Percentiles rank a stretch among this genome's conserved stretches.
Conservation (phyloP, 2,113 vertebrate species). For the Chrysochloris asiatica region DNA sequence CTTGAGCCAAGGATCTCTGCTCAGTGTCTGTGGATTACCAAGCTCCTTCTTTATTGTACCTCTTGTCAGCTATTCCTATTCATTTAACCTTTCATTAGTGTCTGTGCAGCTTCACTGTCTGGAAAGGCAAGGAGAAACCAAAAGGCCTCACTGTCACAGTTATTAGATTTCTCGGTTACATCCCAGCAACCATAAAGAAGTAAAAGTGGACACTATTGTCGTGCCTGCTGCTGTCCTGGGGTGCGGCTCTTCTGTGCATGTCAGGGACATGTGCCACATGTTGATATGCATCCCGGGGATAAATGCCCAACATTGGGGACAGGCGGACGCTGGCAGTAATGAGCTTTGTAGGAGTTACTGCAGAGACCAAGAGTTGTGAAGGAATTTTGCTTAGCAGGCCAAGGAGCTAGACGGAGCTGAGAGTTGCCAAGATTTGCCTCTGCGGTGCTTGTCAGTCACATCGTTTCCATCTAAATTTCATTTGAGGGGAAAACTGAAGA, state of each 20-base stretch:
- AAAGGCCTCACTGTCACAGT: constrained; percentile 98
- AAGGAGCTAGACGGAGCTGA: constrained; percentile 82
- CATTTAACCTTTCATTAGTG: constrained; percentile 99
- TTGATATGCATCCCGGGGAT: constrained; percentile 89
- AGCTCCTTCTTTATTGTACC: constrained; percentile 94
- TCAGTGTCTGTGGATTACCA: constrained; percentile 90
- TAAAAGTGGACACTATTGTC: constrained; percentile 88
- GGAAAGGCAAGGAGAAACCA: constrained; percentile 92
- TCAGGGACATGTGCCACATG: constrained; percentile 98
- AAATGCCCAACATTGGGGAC: constrained; percentile 86
- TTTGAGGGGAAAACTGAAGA: constrained; percentile 73
- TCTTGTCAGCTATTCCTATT: constrained; percentile 98
- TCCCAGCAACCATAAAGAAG: constrained; percentile 95
- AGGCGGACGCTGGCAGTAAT: constrained; percentile 85
- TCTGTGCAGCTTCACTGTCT: constrained; percentile 93
- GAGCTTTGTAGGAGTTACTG: constrained; percentile 89
- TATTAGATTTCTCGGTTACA: constrained; percentile 99
- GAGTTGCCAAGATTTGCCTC: constrained; percentile 83
- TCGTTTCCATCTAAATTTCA: constrained; percentile 81
- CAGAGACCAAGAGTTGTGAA: constrained; percentile 90
- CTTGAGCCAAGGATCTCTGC: constrained; percentile 89
- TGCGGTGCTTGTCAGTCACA: constrained; percentile 82
- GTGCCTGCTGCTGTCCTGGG: constrained; percentile 86
- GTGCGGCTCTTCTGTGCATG: constrained; percentile 90
- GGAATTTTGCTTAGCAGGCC: constrained; percentile 89